A percentile compares a stretch with the other conserved stretches of the same genome.
Conservation (phyloP, 2,113 vertebrate species). For the Mola mola region DNA sequence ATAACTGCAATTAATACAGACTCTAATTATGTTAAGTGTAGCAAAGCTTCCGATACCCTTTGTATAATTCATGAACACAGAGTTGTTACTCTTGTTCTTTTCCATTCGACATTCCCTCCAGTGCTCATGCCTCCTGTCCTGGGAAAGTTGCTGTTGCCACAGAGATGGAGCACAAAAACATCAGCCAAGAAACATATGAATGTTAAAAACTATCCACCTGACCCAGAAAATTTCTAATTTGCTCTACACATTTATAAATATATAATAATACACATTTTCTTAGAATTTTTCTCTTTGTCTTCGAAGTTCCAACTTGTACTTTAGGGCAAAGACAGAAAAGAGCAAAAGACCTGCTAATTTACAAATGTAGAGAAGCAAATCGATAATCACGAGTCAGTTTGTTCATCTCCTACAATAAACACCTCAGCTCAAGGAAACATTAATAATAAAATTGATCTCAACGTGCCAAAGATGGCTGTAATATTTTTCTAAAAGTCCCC, state of each 20-base stretch:
- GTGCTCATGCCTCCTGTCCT: conserved; percentile 53
- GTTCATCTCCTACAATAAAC: conserved; percentile 47
- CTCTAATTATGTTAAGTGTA: conserved; percentile 67
- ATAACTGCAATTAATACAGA: conserved; percentile 63
- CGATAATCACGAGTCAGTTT: conserved; percentile 52
- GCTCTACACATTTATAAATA: too few relatives aligned
- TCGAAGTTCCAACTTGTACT: conserved; percentile 50
- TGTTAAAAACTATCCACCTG: conserved; percentile 37
- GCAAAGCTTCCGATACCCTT: conserved; percentile 59
- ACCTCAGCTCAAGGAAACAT: conserved; percentile 51
- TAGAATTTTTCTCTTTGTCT: conserved; percentile 50
- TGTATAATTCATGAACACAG: conserved; percentile 66
- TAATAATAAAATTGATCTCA: conserved; percentile 58
- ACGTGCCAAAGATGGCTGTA: conserved; percentile 60
- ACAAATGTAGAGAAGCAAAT: conserved; percentile 35
- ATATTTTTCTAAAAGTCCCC: conserved; percentile 67
- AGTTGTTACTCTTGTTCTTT: conserved; percentile 53
- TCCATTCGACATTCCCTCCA: conserved; percentile 43
- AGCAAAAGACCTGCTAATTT: conserved; percentile 55
- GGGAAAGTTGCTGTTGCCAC: conserved; percentile 71
- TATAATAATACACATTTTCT: conserved; percentile 27
- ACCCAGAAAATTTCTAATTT: conserved; percentile 41
- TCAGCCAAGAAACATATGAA: conserved; percentile 55
- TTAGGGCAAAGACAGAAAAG: conserved; percentile 28
- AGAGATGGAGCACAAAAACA: conserved; percentile 71